These are phyloP conservation scores for Tetraodon nigroviridis DNA, from an alignment of 2,113 vertebrate genomes.

Conservation along the genomic window DNA sequence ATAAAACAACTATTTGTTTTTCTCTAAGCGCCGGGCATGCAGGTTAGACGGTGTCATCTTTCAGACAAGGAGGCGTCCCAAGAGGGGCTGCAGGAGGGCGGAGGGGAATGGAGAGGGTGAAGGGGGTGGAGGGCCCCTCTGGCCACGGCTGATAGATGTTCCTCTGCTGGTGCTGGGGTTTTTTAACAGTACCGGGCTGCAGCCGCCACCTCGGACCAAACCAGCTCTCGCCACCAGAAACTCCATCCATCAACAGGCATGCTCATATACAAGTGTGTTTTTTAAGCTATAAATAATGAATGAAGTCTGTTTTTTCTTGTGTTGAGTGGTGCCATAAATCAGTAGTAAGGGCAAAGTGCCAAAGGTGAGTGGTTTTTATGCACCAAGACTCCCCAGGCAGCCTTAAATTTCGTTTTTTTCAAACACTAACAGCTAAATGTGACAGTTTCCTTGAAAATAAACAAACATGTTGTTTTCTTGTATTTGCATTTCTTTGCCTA, in stretches of 20 bases:
- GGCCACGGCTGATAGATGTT: slow-evolving; percentile 50
- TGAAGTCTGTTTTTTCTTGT: slow-evolving; percentile 17
- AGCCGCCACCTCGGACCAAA: slow-evolving; percentile 11
- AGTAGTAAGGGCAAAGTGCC: slow-evolving; percentile 35
- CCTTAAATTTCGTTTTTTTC: slow-evolving; percentile 19
- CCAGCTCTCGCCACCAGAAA: slow-evolving; percentile 15
- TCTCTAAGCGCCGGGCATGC: slow-evolving; percentile 51
- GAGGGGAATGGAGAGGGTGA: slow-evolving; percentile 28
- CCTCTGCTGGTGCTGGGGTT: slow-evolving; percentile 49
- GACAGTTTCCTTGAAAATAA: neutral
- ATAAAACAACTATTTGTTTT: slow-evolving; percentile 68
- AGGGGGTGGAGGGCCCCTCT: slow-evolving; percentile 33
- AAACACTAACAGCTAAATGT: neutral
- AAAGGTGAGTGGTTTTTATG: slow-evolving; percentile 26
- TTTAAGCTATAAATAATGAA: slow-evolving; percentile 56
- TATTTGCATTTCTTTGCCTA: no score
- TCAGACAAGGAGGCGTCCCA: slow-evolving; percentile 65
- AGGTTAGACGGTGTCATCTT: slow-evolving; percentile 59
- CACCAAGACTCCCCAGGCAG: slow-evolving; percentile 11
- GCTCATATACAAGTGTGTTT: slow-evolving; percentile 28
- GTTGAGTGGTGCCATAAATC: slow-evolving; percentile 52
- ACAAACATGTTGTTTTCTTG: neutral
- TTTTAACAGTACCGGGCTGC: slow-evolving; percentile 36
- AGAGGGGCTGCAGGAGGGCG: slow-evolving; percentile 22
- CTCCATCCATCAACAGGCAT: slow-evolving; percentile 7